A percentile compares a stretch with the other conserved stretches of the same genome.
Evolutionary conservation across 1,140 invertebrate genomes (phyloP).

Genomic region (Euwallacea fornicatus): DNA sequence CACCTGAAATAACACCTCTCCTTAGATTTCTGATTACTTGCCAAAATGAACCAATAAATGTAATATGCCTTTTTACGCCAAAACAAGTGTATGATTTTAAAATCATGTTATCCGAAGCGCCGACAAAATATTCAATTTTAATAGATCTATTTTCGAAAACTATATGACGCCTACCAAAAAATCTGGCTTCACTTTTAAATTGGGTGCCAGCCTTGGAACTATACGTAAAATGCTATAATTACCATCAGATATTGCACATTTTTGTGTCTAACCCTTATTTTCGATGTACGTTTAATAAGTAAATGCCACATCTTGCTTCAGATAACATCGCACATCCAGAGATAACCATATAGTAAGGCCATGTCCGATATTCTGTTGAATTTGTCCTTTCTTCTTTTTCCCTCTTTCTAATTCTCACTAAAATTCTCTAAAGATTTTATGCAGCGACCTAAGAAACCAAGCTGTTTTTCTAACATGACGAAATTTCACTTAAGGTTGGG

Average conservation of each 20-base stretch:
- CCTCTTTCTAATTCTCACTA: too few species aligned
- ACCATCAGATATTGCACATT: conserved; percentile 8
- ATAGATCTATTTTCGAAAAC: conserved; percentile 16
- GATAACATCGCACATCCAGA: too few species aligned
- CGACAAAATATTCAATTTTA: conserved; percentile 9
- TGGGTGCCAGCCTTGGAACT: conserved; percentile 7
- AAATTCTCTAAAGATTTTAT: too few species aligned
- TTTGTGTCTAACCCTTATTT: not conserved
- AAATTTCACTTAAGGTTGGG: too few species aligned
- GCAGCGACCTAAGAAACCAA: too few species aligned
- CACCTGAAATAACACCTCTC: conserved; percentile 13
- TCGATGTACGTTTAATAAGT: too few species aligned
- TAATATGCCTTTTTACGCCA: conserved; percentile 13
- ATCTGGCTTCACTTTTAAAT: conserved; percentile 12
- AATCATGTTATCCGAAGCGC: not conserved
- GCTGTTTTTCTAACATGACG: too few species aligned
- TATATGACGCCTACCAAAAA: conserved; percentile 12
- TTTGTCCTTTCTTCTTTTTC: too few species aligned
- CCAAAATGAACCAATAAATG: conserved; percentile 19
- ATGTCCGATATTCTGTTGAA: too few species aligned
- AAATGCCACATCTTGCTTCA: too few species aligned
- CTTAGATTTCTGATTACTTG: conserved; percentile 22
- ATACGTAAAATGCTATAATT: conserved; percentile 3
- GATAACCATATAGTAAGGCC: too few species aligned
- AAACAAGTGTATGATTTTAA: not conserved